Conservation (phyloP, 2,113 vertebrate species). For the Vombatus ursinus region DNA sequence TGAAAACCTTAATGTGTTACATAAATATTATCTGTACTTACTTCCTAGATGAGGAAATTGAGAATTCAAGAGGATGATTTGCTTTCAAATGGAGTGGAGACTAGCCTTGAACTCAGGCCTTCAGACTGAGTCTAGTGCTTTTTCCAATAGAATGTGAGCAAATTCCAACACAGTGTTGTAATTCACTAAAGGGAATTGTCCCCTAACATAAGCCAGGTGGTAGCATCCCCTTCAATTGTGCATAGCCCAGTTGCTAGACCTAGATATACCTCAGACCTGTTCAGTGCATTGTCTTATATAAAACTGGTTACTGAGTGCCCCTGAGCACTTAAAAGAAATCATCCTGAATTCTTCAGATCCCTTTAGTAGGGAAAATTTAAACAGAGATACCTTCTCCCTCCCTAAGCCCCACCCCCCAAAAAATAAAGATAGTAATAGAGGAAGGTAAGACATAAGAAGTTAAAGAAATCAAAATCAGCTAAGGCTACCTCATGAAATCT, state of each 20-base stretch:
- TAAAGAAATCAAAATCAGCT: neutral
- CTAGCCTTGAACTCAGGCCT: neutral
- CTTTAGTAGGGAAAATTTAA: neutral
- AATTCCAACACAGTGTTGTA: neutral
- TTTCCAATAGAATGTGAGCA: neutral
- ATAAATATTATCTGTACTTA: neutral
- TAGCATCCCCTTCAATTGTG: conserved; percentile 24
- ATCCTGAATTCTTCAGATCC: neutral
- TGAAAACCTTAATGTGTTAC: neutral
- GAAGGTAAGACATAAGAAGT: neutral
- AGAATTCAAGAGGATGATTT: neutral
- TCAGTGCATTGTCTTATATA: conserved; percentile 43
- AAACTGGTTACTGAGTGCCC: neutral
- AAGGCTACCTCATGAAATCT: neutral
- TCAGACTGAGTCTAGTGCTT: neutral
- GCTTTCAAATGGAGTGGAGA: neutral
- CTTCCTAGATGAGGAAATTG: neutral
- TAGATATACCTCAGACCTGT: conserved; percentile 21
- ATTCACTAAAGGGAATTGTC: neutral
- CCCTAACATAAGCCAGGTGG: conserved; percentile 20
- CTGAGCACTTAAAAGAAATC: neutral
- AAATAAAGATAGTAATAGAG: neutral
- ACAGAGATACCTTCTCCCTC: neutral
- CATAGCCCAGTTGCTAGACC: neutral
- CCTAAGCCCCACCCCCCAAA: neutral